Evolutionary conservation across 2,113 vertebrate genomes (phyloP), one percentile per base, ranked within the genome.

Genomic region (Pomatorhinus ruficollis): DNA sequence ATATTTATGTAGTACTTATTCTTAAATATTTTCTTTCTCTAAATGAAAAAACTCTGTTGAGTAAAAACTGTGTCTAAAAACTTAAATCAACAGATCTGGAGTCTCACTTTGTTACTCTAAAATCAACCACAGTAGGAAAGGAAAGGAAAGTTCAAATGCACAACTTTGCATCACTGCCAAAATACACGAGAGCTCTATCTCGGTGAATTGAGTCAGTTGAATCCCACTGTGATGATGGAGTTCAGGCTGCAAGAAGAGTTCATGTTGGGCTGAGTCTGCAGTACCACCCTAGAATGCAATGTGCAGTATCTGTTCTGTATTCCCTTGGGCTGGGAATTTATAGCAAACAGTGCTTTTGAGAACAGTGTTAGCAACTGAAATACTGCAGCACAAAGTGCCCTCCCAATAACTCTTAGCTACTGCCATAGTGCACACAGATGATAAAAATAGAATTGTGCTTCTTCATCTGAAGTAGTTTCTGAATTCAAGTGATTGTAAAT

Each of bases 211-310:
- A 97, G 90, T 96, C 96, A 86, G 96, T 93, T 95, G 95, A 96
- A 94, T 97, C 98, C 98, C 96, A 97, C 97, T 97, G 98, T 97
- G 98, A 98, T 97, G 97, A 98, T 98, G 96, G 97, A 98, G 98
- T 98, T 98, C 97, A 90, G 97, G 96, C 97, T 96, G 70, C 89
- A 97, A 80, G 86, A 54, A 95, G 91, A 97, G 97, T 97, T 98
- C 97, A 97, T 72, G 86, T 91, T 85, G 86, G 96, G 94, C 79
- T 97, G 95, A 74, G 92, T 91, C 89, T 70, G 83, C 40, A 88
- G 96, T 95, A 90, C 94, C 97, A 92, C 97, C 97, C 96, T 63
- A 82, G 97, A 95, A 95, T 90, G 91, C 82, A 90, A 97, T 78
- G 70, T 87, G 74, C 89, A 71, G 82, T 97, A 97, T 97, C 96